Evolutionary conservation across 2,113 vertebrate genomes (phyloP), one percentile per base, ranked within the genome.

Genomic region (Thinocorus orbignyianus): DNA sequence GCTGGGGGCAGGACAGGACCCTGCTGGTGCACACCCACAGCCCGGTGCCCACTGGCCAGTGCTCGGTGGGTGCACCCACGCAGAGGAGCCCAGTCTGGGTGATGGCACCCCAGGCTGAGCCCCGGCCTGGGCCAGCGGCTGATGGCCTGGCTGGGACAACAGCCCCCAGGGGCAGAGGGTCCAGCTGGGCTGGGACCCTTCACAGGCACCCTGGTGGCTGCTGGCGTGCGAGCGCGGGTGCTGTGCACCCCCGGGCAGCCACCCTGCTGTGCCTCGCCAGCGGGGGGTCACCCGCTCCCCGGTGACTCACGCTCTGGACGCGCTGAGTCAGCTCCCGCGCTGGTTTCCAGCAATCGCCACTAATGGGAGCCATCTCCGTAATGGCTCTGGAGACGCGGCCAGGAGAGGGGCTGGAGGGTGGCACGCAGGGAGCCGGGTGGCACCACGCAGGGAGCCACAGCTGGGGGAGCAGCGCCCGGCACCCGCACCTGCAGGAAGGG

Each of bases 191-290:
- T 7, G 15, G 54, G n/a, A n/a, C 31, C 2, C 6, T 7, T 54
- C 74, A 2, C 41, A 19, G 0, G 0, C 55, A 51, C 22, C 30
- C 64, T 0, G 1, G 48, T 18, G 51, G 35, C 46, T 1, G 0
- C 5, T 1, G 3, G 41, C 0, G 37, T 10, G 20, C 0, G 1
- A 28, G 44, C 1, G 7, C 23, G 1, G 7, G 31, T 14, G 78
- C 1, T 26, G 69, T 5, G 8, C 23, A 7, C 35, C 35, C 64
- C 35, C 10, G 1, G n/a, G 44, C 60, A 71, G 65, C 37, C 52
- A 58, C 68, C 70, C 60, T 4, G 5, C n/a, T 1, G 3, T 6
- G 37, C 55, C 78, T 35, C 49, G 5, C 30, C 69, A 1, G 1
- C 4, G 5, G 71, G 94, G 51, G 89, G 86, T 26, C 89, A 41